Base-by-base conservation (phyloP, 37 sponge, comb jelly and placozoan genomes). In the Beroe ovata region DNA sequence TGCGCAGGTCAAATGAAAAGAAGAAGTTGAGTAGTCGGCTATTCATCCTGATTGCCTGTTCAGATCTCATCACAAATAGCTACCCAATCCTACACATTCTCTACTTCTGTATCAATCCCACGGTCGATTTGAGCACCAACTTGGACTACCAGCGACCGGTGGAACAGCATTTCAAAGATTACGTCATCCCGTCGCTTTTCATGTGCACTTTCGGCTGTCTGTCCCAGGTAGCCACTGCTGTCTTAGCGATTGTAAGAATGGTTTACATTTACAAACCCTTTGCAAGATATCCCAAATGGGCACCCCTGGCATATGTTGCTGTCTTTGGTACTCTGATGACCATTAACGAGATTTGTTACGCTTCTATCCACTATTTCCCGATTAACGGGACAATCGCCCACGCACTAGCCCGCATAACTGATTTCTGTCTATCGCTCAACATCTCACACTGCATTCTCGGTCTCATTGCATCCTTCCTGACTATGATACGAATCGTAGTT, bases 41-140 rank as follows among this genome's bases (percentile, higher is more conserved):
- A 3, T 66, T 66, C 69, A 33, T 66, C 33, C 69, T 66, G 32
- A 66, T 66, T 11, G 69, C 69, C 4, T 29, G 16, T 37, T 66
- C 69, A 3, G 69, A 66, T 30, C 69, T 66, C 36, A 11, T 66
- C 19, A 66, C 69, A 4, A 66, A 66, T 37, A 66, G 69, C 36
- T 66, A 66, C 69, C 69, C 69, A 34, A 30, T 33, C 69, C 69
- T 66, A 19, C 69, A 66, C 69, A 66, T 66, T 18, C 69, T 66
- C 69, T 66, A 66, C 69, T 66, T 66, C 35, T 66, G 69, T 18
- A 1, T 66, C 1, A 37, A 34, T 4, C 69, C 69, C 19, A 30
- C 11, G 16, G 30, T 66, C 35, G 35, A 66, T 37, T 16, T 66
- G 8, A 66, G 69, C 35, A 66, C 36, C 69, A 2, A 32, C 33